These are phyloP conservation scores for Thecophora atra DNA, from an alignment of 2,888 invertebrate species.

Conservation along the genomic window DNA sequence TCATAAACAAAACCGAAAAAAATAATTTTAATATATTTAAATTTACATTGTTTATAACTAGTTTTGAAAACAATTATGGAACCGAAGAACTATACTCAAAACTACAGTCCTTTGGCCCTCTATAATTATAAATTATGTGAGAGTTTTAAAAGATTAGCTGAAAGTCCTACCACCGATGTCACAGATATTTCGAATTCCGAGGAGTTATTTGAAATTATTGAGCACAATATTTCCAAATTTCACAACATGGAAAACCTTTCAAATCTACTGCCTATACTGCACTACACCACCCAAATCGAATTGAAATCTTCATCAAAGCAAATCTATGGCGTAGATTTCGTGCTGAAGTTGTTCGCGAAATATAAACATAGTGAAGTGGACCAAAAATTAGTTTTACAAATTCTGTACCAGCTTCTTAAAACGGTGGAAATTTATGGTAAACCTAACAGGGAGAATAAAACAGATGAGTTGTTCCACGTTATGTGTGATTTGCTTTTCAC, in stretches of 20 bases:
- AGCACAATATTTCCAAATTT: slow-evolving; percentile 38
- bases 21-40: not conserved
- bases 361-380: slow-evolving; percentile 34
- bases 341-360: slow-evolving; percentile 23
- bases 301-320: slow-evolving; percentile 11
- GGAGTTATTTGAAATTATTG: slow-evolving; percentile 34
- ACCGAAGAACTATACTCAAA: not conserved
- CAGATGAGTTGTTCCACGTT: slow-evolving; percentile 3
- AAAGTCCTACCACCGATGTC: not conserved
- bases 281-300: slow-evolving; percentile 35
- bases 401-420: slow-evolving; percentile 41
- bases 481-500: slow-evolving; percentile 1
- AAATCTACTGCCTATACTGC: slow-evolving; percentile 34
- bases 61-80: not conserved
- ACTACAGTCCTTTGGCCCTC: slow-evolving; percentile 8
- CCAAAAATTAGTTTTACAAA: slow-evolving; percentile 38
- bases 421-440: slow-evolving; percentile 15
- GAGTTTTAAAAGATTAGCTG: not conserved
- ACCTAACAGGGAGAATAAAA: slow-evolving; percentile 3
- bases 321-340: slow-evolving; percentile 9
- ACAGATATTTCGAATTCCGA: not conserved
- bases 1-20: no score
- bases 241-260: slow-evolving; percentile 29
- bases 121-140: slow-evolving; percentile 20
- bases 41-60: not conserved